Evolutionary conservation across 2,797 vertebrate species (phyloP), one percentile per base, ranked within the genome.

Genomic region (Chlorospingus semifuscus): DNA sequence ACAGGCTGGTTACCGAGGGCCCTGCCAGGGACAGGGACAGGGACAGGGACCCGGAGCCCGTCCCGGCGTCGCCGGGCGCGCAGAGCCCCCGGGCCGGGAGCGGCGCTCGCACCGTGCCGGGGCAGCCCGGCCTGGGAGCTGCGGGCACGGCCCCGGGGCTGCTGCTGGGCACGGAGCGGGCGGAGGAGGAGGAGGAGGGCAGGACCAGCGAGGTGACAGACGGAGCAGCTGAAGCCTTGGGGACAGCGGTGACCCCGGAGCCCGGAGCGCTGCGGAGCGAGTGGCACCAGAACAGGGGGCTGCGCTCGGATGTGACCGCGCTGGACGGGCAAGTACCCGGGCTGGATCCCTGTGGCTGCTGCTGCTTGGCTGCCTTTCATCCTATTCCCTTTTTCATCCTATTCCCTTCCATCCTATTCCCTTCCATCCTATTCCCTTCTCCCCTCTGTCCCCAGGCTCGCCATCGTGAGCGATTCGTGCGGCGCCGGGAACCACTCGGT

Each of bases 401-500:
- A 16, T 34, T 32, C 10, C 11, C 10, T 7, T 19, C 21, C 44
- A 44, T 47, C 23, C 23, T 47, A 24, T 24, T 47, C 46, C 47
- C 27, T 50, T 18, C 29, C 49, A 11, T 50, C 26, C 49, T 6
- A 13, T 36, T 30, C 11, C 12, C 9, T 8, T 42, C 24, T 21
- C 23, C 8, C 26, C 27, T 42, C 55, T 22, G 26, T n/a, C 68
- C 37, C 44, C 93, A 98, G 98, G 71, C 76, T 97, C 12, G 97
- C 97, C 24, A 11, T 95, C 12, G 95, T 98, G 88, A 98, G 97
- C 17, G 98, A 98, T 30, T 59, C 96, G 68, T 98, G 98, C 20
- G 95, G 97, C 82, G 97, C 95, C 14, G 98, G 98, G 17, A 98
- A 98, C 97, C 98, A 98, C 96, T 97, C 96, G 1, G 97, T 97